Conservation (phyloP, 1,140 invertebrate species). For the Bombus impatiens region DNA sequence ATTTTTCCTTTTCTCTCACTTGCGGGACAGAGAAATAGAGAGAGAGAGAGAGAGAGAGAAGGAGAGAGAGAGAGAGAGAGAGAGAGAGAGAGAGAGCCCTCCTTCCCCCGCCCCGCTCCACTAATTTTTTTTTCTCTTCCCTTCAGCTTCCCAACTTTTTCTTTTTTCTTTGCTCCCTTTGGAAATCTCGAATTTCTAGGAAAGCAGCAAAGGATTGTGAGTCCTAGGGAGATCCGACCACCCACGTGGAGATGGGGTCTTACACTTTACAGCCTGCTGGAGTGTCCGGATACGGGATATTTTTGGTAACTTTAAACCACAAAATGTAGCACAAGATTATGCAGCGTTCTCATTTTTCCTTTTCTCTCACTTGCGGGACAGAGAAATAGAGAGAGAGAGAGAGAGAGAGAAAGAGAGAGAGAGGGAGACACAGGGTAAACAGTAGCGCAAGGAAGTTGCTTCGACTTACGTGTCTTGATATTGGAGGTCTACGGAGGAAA, state of each 20-base stretch:
- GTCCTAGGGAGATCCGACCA: constrained; percentile 68
- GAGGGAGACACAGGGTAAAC: not conserved
- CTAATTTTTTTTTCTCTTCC: not conserved
- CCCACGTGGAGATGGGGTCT: constrained; percentile 73
- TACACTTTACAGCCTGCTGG: constrained; percentile 67
- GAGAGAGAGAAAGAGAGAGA: too few species aligned
- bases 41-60: too few species aligned
- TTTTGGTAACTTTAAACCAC: constrained; percentile 76
- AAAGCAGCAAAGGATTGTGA: constrained; percentile 56
- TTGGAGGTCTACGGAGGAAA: not conserved
- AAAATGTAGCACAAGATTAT: constrained; percentile 57
- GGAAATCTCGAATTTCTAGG: constrained; percentile 58
- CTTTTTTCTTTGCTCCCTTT: constrained; percentile 33
- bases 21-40: not conserved
- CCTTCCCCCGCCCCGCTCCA: rapidly evolving
- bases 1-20: constrained; percentile 2
- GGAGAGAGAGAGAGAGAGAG: too few species aligned
- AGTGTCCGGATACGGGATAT: constrained; percentile 73
- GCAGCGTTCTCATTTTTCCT: not conserved
- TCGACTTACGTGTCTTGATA: constrained; percentile 7
- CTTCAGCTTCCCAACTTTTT: not conserved
- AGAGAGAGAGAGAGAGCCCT: not conserved
- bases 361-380: not conserved
- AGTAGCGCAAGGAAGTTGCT: constrained; percentile 54
- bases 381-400: too few species aligned